Evolutionary conservation across 2,888 invertebrate genomes (phyloP), one percentile per base, ranked within the genome.

Genomic region (Galerucella pusilla): DNA sequence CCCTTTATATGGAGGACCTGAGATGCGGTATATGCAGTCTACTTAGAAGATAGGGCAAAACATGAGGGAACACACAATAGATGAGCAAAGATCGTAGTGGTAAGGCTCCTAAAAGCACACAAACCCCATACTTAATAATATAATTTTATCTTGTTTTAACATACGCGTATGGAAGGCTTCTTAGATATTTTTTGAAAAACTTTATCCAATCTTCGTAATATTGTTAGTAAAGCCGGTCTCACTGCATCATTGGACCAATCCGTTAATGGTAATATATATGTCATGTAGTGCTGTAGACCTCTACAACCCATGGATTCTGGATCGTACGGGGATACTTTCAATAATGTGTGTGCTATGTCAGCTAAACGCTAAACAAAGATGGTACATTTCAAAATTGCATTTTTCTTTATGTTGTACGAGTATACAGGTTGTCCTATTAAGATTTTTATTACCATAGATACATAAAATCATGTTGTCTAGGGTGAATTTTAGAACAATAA

Each of bases 241-340:
- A 98, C 91, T 0, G 96, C 93, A 85, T 97, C 97, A 83, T 96
- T 95, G 0, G 96, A 94, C 97, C 99, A 99, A 85, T 99, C 98
- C 0, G 97, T 97, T 0, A 96, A 94, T 0, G 99, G 99, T 71
- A 99, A 89, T 70, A 99, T 93, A 81, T 94, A 94, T 75, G 94
- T 95, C 96, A 96, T 97, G 84, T 97, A 98, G 79, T 94, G 92
- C 84, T 97, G 96, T 0, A 99, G 89, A 0, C 98, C 98, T 49
- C 96, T 91, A 83, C 98, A 98, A 0, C 94, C 96, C 97, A 99
- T 98, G 0, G 99, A 98, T 81, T 95, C 94, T 0, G 98, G 96
- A 89, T 99, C 99, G 87, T 99, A 99, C 0, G 99, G 98, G 0
- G 99, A 97, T 25, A 99, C 95, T 89, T 99, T 99, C 20, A 99